Conservation (phyloP, 2,888 invertebrate species). For the Caenorhabditis sp. region DNA sequence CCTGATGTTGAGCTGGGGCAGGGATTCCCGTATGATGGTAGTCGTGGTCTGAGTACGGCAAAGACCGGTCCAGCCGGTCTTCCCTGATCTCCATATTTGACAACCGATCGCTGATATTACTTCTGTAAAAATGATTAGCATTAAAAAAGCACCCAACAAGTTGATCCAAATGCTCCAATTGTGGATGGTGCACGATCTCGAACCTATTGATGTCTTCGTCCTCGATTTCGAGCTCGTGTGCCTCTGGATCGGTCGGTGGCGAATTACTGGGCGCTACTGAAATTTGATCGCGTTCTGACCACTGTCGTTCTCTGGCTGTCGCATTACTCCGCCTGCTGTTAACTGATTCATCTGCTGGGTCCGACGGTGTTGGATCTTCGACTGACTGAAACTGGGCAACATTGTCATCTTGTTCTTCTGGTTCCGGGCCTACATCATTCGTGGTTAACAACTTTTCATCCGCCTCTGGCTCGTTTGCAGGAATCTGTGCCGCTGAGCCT, state of each 20-base stretch:
- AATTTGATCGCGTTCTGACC: slow-evolving; percentile 62
- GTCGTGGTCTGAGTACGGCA: slow-evolving; percentile 36
- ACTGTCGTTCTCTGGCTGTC: slow-evolving; percentile 57
- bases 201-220: slow-evolving; percentile 42
- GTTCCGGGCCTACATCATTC: slow-evolving; percentile 28
- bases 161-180: neutral
- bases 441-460: slow-evolving; percentile 36
- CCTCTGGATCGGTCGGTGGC: slow-evolving; percentile 66
- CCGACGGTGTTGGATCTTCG: slow-evolving; percentile 65
- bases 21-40: slow-evolving; percentile 60
- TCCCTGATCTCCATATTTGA: slow-evolving; percentile 41
- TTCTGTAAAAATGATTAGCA: slow-evolving; percentile 17
- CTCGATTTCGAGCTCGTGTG: slow-evolving; percentile 46
- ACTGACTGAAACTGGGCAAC: slow-evolving; percentile 42
- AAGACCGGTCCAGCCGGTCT: slow-evolving; percentile 38
- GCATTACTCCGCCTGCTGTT: slow-evolving; percentile 47
- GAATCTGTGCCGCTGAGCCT: slow-evolving; percentile 32
- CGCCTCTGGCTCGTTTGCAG: slow-evolving; percentile 30
- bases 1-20: slow-evolving; percentile 65
- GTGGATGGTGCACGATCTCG: neutral
- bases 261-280: slow-evolving; percentile 61
- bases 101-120: slow-evolving; percentile 25
- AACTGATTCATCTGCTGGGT: slow-evolving; percentile 50
- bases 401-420: slow-evolving; percentile 1
- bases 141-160: neutral